phyloP scores from a whole-genome alignment of 2,113 vertebrate species.

The Pygoscelis antarcticus region DNA sequence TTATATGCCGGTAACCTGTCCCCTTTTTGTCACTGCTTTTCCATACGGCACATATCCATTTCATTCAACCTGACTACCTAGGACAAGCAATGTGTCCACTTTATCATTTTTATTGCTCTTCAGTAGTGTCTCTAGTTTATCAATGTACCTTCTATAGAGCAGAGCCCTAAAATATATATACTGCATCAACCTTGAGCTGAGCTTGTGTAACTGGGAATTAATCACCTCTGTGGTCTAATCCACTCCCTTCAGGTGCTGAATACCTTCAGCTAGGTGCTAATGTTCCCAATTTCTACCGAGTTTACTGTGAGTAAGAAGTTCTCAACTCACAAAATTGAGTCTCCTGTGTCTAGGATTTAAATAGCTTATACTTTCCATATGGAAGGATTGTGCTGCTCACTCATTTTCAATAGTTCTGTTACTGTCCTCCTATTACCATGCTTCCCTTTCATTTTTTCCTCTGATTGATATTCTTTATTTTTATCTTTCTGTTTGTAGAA shows the following conservation, averaged over 20 bases:
- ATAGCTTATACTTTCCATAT: background rate
- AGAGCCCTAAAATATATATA: constrained; percentile 3
- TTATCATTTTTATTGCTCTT: constrained; percentile 56
- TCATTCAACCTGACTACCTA: background rate
- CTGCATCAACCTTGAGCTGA: constrained; percentile 5
- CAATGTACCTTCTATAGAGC: constrained; percentile 4
- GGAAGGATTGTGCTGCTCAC: background rate
- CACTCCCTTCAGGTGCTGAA: background rate
- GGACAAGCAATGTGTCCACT: constrained; percentile 28
- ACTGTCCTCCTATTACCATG: background rate
- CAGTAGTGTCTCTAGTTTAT: constrained; percentile 38
- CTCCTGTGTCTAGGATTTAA: background rate
- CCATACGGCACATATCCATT: background rate
- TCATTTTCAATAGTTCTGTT: background rate
- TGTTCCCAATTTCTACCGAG: background rate
- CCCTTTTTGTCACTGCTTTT: constrained; percentile 10
- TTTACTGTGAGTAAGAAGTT: background rate
- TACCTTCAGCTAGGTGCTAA: background rate
- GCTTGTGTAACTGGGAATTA: background rate
- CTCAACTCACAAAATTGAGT: background rate
- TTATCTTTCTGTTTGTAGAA: background rate
- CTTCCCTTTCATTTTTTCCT: background rate
- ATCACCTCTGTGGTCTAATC: background rate
- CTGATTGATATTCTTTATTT: background rate
- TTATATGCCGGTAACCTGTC: background rate